Conservation (phyloP, 2,113 vertebrate genomes). For the Gymnarchus niloticus region DNA sequence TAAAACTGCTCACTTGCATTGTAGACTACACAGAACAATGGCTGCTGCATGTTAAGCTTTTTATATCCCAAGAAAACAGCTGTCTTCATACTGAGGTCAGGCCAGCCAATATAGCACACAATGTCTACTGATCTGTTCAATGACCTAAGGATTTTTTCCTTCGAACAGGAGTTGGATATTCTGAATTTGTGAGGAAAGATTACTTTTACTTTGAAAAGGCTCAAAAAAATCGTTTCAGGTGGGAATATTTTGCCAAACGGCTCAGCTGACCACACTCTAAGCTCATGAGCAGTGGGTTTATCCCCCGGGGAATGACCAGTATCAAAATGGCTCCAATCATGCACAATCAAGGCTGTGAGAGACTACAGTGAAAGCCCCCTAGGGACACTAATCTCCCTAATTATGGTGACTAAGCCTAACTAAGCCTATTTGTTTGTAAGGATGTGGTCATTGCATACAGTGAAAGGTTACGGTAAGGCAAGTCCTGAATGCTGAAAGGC, state of each 20-base stretch:
- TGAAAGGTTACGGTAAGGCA: neutral
- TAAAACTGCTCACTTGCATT: neutral
- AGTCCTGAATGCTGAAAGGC: neutral
- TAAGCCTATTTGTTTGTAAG: neutral
- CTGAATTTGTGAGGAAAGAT: neutral
- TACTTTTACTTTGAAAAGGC: neutral
- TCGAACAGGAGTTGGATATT: neutral
- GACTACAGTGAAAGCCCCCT: neutral
- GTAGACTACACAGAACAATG: neutral
- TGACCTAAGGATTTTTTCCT: neutral
- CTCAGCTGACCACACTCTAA: slow-evolving; percentile 4
- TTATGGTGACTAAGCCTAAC: neutral
- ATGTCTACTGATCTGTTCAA: neutral
- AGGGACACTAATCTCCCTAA: neutral
- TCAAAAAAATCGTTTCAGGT: neutral
- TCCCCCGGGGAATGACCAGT: neutral
- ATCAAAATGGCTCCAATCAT: neutral
- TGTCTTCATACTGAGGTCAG: too few species aligned
- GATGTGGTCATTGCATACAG: neutral
- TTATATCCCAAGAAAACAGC: neutral
- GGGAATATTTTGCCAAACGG: neutral
- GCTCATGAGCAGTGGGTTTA: neutral
- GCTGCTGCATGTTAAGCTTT: neutral
- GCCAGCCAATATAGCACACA: neutral
- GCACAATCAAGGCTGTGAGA: neutral